Evolutionary conservation across 2,113 vertebrate species (phyloP), one percentile per base, ranked within the genome.

Genomic region (Globicephala melas): DNA sequence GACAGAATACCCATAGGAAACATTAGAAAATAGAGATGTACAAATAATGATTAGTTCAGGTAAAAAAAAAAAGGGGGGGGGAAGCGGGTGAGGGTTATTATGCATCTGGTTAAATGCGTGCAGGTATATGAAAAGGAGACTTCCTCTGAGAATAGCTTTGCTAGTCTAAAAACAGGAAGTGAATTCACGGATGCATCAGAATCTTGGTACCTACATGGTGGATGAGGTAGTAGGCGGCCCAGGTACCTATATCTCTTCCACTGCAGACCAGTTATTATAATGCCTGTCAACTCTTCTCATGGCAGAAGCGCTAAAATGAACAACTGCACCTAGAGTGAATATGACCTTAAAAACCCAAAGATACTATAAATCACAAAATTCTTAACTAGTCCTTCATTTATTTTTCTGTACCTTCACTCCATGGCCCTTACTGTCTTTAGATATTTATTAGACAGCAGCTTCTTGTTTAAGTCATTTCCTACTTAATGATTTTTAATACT

Each of bases 41-140:
- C 96, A 98, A 98, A 98, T 98, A 99, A 98, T 89, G 97, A 98
- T 98, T 95, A 98, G 88, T 97, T 94, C 90, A 94, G 93, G 95
- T 97, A 9, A 65, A 50, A 96, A 84, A 67, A 41, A 53, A 44
- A 53, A 53, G 0, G 0, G 1, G 2, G 2, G 6, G 36, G 3
- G 68, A 79, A 86, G 83, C 95, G 65, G 77, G 1, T 6, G 6
- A 6, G 10, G 26, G 91, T 98, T 94, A 11, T 74, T 95, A 2
- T 33, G 20, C 25, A 28, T 82, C 71, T 63, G 28, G 23, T 65
- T 74, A 60, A 79, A n/a, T 76, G 3, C 92, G 38, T 63, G 41
- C 92, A 31, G 31, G 23, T 91, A 76, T 47, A 36, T 63, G 50
- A 93, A 97, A 98, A 98, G 97, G 98, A 98, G 97, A 98, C 98